Conservation (phyloP, 2,888 invertebrate species). For the Mesoligia furuncula region DNA sequence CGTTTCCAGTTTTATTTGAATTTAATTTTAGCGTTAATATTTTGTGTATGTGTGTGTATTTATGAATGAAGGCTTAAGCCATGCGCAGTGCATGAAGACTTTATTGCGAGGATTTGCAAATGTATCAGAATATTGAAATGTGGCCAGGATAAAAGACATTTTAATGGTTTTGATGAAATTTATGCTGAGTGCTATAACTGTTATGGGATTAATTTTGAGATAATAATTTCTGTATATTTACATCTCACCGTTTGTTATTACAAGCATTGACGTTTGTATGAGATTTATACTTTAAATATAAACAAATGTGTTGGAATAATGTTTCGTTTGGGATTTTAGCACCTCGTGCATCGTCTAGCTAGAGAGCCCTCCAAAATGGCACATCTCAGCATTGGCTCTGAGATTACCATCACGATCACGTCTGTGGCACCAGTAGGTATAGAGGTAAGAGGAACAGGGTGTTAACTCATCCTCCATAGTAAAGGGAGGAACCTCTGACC, state of each 20-base stretch:
- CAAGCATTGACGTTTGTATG: background rate
- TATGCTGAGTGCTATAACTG: constrained; percentile 13
- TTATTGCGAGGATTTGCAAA: constrained; percentile 47
- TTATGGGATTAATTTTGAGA: constrained; percentile 8
- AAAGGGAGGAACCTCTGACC: background rate
- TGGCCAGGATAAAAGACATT: constrained; percentile 26
- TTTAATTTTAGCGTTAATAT: constrained; percentile 59
- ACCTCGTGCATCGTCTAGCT: background rate
- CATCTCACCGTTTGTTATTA: constrained; percentile 18
- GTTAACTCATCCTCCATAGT: background rate
- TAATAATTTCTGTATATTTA: constrained; percentile 19
- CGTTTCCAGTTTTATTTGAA: constrained; percentile 63
- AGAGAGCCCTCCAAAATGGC: background rate
- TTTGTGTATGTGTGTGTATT: constrained; percentile 44
- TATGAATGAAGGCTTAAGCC: constrained; percentile 29
- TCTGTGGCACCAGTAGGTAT: background rate
- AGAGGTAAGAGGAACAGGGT: background rate
- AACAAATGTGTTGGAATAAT: background rate
- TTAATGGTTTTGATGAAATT: constrained; percentile 23
- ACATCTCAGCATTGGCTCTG: background rate
- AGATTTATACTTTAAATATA: background rate
- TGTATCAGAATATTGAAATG: constrained; percentile 45
- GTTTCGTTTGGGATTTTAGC: background rate
- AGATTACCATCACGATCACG: background rate
- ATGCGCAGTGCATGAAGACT: constrained; percentile 8